Evolutionary conservation across 2,797 vertebrate genomes (phyloP).

Genomic region (Spatula versicolor): DNA sequence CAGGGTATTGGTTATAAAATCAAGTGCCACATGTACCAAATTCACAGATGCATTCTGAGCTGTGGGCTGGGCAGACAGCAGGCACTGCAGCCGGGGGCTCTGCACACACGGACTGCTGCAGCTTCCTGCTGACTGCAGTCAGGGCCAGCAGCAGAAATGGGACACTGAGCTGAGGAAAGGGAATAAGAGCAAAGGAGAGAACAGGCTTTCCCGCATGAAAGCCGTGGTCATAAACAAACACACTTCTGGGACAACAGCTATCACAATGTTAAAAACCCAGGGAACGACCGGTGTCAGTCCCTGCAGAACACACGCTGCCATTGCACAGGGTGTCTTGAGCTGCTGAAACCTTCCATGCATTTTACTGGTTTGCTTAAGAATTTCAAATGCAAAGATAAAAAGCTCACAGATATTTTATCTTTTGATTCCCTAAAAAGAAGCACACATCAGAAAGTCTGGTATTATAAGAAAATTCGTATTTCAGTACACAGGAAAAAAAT

Average conservation of each 20-base stretch:
- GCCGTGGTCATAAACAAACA: not conserved
- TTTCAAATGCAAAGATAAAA: not conserved
- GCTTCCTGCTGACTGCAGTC: not conserved
- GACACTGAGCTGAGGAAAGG: not conserved
- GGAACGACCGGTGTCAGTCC: not conserved
- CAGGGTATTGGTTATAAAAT: not conserved
- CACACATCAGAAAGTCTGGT: not conserved
- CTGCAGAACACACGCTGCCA: not conserved
- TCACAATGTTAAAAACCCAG: not conserved
- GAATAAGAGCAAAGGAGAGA: not conserved
- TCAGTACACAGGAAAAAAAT: constrained; percentile 8
- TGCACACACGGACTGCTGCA: not conserved
- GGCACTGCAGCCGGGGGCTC: not conserved
- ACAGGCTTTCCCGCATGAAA: not conserved
- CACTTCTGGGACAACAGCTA: not conserved
- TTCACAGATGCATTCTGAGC: not conserved
- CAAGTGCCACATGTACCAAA: rapidly evolving
- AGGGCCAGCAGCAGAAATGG: not conserved
- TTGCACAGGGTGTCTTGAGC: not conserved
- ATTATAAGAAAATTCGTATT: not conserved
- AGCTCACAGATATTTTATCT: not conserved
- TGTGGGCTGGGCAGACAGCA: not conserved
- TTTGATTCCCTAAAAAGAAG: not conserved
- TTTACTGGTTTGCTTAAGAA: not conserved
- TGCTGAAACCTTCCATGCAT: not conserved